phyloP scores from a whole-genome alignment of 2,113 vertebrate species.

The Heterotilapia buettikoferi region DNA sequence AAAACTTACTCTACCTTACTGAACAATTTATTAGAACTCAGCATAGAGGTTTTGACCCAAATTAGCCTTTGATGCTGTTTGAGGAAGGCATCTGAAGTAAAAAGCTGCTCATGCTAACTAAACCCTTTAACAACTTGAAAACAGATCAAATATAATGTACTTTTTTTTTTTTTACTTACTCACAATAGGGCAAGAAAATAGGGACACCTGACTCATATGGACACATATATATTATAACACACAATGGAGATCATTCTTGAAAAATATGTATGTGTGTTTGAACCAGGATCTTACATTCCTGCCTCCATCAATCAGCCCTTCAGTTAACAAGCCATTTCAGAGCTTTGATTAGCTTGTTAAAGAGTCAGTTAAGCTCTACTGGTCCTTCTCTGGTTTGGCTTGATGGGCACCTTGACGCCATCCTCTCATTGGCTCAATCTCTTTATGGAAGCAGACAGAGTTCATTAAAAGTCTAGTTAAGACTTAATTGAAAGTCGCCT shows the following conservation, averaged over 20 bases:
- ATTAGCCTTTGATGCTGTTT: neutral
- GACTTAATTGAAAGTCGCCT: constrained; percentile 29
- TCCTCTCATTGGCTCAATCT: neutral
- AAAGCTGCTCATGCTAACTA: neutral
- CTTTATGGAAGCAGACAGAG: constrained; percentile 41
- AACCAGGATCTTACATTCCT: neutral
- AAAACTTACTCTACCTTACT: neutral
- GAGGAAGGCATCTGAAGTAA: neutral
- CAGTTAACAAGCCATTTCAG: neutral
- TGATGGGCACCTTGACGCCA: neutral
- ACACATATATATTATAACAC: neutral
- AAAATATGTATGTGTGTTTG: accelerated
- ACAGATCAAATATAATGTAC: neutral
- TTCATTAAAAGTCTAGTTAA: constrained; percentile 44
- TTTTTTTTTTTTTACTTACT: neutral
- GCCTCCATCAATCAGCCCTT: neutral
- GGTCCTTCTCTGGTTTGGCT: neutral
- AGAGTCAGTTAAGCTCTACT: neutral
- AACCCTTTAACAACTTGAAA: neutral
- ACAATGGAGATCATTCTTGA: neutral
- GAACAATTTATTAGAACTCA: neutral
- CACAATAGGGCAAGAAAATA: neutral
- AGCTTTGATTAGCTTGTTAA: constrained; percentile 16
- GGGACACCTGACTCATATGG: neutral
- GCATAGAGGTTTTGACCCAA: neutral